Evolutionary conservation across 2,888 invertebrate genomes (phyloP).

Genomic region (Mythimna albipuncta): DNA sequence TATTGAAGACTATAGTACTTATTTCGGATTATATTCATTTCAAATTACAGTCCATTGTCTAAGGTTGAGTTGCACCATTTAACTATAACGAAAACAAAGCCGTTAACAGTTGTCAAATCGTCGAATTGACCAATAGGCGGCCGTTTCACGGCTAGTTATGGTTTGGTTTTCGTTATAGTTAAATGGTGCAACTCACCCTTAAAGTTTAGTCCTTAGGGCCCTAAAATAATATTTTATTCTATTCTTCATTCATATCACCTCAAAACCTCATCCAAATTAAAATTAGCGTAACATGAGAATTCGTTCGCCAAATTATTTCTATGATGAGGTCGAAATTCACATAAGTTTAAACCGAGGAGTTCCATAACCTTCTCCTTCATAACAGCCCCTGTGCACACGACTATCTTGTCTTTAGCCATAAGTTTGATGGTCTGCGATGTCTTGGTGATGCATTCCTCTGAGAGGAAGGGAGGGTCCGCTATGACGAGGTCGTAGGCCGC

Average conservation of each 20-base stretch:
- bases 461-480: conserved; percentile 98
- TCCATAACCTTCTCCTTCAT: conserved; percentile 93
- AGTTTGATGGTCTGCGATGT: conserved; percentile 94
- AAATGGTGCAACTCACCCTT: too few species aligned
- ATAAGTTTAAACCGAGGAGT: conserved; percentile 92
- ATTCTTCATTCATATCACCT: conserved; percentile 68
- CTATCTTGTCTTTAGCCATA: conserved; percentile 93
- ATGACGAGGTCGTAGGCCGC: conserved; percentile 95
- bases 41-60: too few species aligned
- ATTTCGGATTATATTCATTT: too few species aligned
- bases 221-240: too few species aligned
- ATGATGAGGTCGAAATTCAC: conserved; percentile 95
- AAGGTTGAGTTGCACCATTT: too few species aligned
- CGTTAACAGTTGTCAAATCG: too few species aligned
- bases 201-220: too few species aligned
- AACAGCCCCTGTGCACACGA: conserved; percentile 96
- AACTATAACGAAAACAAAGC: too few species aligned
- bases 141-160: too few species aligned
- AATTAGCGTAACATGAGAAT: conserved; percentile 97
- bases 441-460: conserved; percentile 97
- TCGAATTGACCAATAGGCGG: too few species aligned
- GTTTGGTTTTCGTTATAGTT: too few species aligned
- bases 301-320: conserved; percentile 97
- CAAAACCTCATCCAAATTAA: conserved; percentile 91
- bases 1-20: too few species aligned